Evolutionary conservation across 2,888 invertebrate genomes (phyloP).

Genomic region (Disparrhopalites patrizii): DNA sequence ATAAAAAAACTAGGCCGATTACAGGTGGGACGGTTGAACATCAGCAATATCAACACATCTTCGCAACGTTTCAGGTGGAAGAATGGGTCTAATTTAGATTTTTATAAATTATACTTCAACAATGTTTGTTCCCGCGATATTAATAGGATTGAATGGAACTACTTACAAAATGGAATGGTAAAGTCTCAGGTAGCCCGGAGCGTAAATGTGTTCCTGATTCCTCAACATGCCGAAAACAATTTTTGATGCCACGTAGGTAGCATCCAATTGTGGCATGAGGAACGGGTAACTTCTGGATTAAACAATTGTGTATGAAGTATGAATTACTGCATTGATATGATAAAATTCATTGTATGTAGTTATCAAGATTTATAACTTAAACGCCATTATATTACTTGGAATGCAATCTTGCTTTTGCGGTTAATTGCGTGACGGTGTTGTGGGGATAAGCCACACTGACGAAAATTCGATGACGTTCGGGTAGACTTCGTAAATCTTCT

Average conservation of each 20-base stretch:
- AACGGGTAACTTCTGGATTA: slow-evolving; percentile 11
- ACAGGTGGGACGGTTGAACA: neutral
- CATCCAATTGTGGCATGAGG: slow-evolving; percentile 7
- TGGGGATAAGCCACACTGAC: slow-evolving; percentile 15
- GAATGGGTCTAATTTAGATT: neutral
- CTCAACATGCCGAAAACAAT: slow-evolving; percentile 3
- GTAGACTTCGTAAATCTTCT: slow-evolving; percentile 9
- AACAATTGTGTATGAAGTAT: neutral
- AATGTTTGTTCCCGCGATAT: neutral
- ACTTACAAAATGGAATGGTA: slow-evolving; percentile 10
- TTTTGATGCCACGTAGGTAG: slow-evolving; percentile 7
- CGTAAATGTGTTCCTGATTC: slow-evolving; percentile 14
- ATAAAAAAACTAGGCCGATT: too few species aligned
- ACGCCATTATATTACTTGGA: slow-evolving; percentile 8
- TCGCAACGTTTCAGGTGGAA: neutral
- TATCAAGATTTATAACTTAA: neutral
- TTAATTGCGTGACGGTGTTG: slow-evolving; percentile 2
- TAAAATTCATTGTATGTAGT: neutral
- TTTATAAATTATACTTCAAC: neutral
- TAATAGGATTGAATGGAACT: neutral
- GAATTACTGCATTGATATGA: neutral
- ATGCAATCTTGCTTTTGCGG: neutral
- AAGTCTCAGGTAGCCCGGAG: slow-evolving; percentile 5
- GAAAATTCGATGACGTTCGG: neutral
- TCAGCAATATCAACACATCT: neutral